Percentiles rank a stretch among this genome's conserved stretches.
These are phyloP conservation scores for Drosophila niveifrons DNA, from an alignment of 2,888 invertebrate genomes.

Conservation along the genomic window DNA sequence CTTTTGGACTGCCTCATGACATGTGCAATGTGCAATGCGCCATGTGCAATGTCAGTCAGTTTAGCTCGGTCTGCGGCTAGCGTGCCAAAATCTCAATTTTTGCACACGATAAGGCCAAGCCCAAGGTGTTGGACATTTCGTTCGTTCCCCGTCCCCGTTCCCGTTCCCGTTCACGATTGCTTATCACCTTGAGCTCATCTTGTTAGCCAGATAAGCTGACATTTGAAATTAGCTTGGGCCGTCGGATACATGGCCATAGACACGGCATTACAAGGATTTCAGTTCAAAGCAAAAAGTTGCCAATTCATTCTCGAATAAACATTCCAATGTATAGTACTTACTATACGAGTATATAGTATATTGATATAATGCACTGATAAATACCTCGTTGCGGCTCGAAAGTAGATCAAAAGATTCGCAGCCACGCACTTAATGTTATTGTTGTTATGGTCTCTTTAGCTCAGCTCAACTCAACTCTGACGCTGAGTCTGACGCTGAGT, in stretches of 20 bases:
- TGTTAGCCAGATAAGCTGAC: slow-evolving; percentile 83
- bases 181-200: slow-evolving; percentile 78
- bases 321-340: slow-evolving; percentile 54
- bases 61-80: slow-evolving; percentile 23
- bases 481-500: not conserved
- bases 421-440: slow-evolving; percentile 54
- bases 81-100: slow-evolving; percentile 63
- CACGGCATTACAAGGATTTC: slow-evolving; percentile 81
- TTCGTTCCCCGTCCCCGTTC: not conserved
- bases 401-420: slow-evolving; percentile 78
- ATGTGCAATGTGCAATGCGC: slow-evolving; percentile 65
- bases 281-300: slow-evolving; percentile 40
- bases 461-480: not conserved
- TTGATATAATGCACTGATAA: slow-evolving; percentile 77
- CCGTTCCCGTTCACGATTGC: slow-evolving; percentile 8
- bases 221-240: slow-evolving; percentile 82
- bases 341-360: slow-evolving; percentile 59
- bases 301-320: slow-evolving; percentile 49
- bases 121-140: slow-evolving; percentile 64
- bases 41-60: slow-evolving; percentile 39
- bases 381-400: slow-evolving; percentile 54
- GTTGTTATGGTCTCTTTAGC: slow-evolving; percentile 27
- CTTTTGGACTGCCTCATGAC: slow-evolving; percentile 39
- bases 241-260: slow-evolving; percentile 78
- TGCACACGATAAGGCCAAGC: slow-evolving; percentile 48